Percentiles rank a stretch among this genome's conserved stretches.
These are phyloP conservation scores for Chelonus formosanus DNA, from an alignment of 2,888 invertebrate species.

Conservation along the genomic window DNA sequence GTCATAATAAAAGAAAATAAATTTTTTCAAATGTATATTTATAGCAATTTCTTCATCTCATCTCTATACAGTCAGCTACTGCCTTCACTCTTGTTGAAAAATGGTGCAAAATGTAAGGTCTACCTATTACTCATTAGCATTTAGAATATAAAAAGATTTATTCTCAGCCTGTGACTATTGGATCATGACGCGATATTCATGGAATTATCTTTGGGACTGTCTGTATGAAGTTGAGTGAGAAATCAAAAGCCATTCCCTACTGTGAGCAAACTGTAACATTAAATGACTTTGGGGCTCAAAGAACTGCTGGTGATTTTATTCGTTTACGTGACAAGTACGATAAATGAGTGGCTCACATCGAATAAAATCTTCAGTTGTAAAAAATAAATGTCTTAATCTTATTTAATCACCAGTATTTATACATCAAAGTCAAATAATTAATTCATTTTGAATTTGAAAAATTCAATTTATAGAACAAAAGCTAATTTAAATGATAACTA, in stretches of 20 bases:
- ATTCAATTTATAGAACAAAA: too few relatives aligned
- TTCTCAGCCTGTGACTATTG: slow-evolving; percentile 48
- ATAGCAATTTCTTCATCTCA: slow-evolving; percentile 8
- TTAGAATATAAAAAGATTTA: slow-evolving; percentile 57
- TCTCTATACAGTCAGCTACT: background rate
- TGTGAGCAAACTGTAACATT: background rate
- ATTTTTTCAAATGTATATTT: too few relatives aligned
- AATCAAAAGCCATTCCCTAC: slow-evolving; percentile 14
- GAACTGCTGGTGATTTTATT: background rate
- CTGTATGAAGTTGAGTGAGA: background rate
- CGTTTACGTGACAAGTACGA: slow-evolving; percentile 3
- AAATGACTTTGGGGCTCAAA: background rate
- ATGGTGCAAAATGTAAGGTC: slow-evolving; percentile 9
- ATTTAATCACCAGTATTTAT: too few relatives aligned
- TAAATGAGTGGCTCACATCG: background rate
- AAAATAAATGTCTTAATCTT: background rate
- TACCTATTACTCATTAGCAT: slow-evolving; percentile 52
- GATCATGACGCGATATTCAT: slow-evolving; percentile 53
- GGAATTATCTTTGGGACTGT: slow-evolving; percentile 45
- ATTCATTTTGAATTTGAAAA: too few relatives aligned
- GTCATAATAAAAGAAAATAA: too few relatives aligned
- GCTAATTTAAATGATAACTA: too few relatives aligned
- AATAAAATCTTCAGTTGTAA: background rate
- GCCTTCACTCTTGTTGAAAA: slow-evolving; percentile 14
- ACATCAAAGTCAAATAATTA: too few relatives aligned